Evolutionary conservation across 2,888 invertebrate species (phyloP), one percentile per base, ranked within the genome.

Genomic region (Aspidiotus rigidus): DNA sequence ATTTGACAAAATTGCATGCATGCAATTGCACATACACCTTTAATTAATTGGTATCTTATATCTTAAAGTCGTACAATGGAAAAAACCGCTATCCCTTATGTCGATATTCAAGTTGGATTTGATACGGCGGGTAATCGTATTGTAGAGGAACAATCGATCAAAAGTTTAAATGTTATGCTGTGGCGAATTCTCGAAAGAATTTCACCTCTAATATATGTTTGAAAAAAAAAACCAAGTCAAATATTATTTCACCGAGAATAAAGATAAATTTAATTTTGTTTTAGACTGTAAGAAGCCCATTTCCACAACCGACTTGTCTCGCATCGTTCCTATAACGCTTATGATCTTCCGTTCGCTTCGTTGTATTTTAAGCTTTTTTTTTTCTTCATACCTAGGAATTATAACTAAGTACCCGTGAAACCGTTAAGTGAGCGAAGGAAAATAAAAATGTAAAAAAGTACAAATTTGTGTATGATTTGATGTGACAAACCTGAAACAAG

Each of bases 271-370:
- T n/a, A n/a, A n/a, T n/a, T n/a, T n/a, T n/a, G n/a, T n/a, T n/a
- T n/a, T n/a, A n/a, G n/a, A 44, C 49, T 44, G 49, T 44, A 44
- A 44, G 49, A 44, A 44, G 49, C 49, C 8, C 49, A 44, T 44
- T 44, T 44, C 49, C 49, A 44, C 49, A 44, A 44, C 49, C 49
- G 49, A 44, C 49, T 44, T 44, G 49, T 44, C 49, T 44, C 49
- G 49, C 49, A 44, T 44, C 49, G 49, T 11, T 44, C 49, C 49
- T 44, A 44, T 44, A 11, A 44, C 11, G 11, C 49, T 11, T 44
- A 44, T 44, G 49, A 44, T 44, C 49, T 44, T 44, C 49, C 49
- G 49, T 44, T 44, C 49, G 49, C 49, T 44, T 44, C 49, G 49
- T 44, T 44, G 49, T 44, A 44, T 44, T 44, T 44, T 44, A 44